Conservation (phyloP, 2,797 vertebrate genomes). For the Moxostoma hubbsi region DNA sequence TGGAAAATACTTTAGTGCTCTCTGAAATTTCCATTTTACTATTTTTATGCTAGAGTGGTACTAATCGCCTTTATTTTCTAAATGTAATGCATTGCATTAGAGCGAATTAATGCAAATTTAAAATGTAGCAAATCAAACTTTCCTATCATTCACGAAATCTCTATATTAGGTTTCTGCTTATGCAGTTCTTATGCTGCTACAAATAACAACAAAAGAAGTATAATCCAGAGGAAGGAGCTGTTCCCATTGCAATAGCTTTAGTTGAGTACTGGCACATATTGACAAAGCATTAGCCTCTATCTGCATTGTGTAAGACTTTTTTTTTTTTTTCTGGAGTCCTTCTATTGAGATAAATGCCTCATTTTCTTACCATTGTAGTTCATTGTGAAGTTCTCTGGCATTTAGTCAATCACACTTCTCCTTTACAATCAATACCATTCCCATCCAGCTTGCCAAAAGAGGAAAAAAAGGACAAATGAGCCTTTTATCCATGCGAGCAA, state of each 20-base stretch:
- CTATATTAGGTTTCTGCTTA: slow-evolving; percentile 1
- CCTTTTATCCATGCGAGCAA: slow-evolving; percentile 32
- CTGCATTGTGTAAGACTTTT: slow-evolving; percentile 39
- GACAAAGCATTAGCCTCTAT: slow-evolving; percentile 46
- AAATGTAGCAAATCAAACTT: slow-evolving; percentile 8
- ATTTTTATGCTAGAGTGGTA: too few species aligned
- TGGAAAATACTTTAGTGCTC: slow-evolving; percentile 42
- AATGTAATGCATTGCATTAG: background rate
- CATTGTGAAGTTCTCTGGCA: slow-evolving; percentile 54
- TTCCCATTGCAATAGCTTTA: slow-evolving; percentile 30
- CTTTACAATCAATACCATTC: slow-evolving; percentile 52
- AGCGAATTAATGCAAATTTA: background rate
- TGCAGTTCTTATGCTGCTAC: background rate
- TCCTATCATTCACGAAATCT: background rate
- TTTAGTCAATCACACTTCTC: slow-evolving; percentile 58
- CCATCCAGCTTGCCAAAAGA: slow-evolving; percentile 51
- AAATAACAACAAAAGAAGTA: slow-evolving; percentile 15
- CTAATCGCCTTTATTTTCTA: background rate
- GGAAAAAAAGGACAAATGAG: slow-evolving; percentile 41
- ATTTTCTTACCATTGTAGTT: slow-evolving; percentile 54
- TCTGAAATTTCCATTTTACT: slow-evolving; percentile 21
- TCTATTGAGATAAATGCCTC: slow-evolving; percentile 59
- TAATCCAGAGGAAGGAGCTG: slow-evolving; percentile 32
- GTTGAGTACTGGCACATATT: slow-evolving; percentile 40
- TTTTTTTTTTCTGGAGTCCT: slow-evolving; percentile 47